Evolutionary conservation across 2,888 invertebrate species (phyloP), one percentile per base, ranked within the genome.

Genomic region (Orgyia antiqua): DNA sequence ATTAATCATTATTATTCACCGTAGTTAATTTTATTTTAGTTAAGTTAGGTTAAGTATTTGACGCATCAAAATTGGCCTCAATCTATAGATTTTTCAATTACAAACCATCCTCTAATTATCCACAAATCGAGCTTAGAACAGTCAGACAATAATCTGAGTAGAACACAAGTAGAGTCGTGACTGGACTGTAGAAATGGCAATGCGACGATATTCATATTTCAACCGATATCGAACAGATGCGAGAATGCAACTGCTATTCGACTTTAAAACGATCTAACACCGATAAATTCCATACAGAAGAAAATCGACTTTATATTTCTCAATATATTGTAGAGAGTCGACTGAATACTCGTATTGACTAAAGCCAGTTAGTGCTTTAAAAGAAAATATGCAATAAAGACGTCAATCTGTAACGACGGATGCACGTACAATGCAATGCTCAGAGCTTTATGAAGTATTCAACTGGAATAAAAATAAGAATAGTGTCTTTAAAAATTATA

Each of bases 121-220:
- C n/a, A n/a, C n/a, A n/a, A n/a, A n/a, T n/a, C n/a, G n/a, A n/a
- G n/a, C n/a, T n/a, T n/a, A n/a, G n/a, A n/a, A n/a, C n/a, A n/a
- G n/a, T n/a, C n/a, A n/a, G n/a, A n/a, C n/a, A n/a, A n/a, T n/a
- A n/a, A n/a, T 29, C 37, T 40, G 29, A 42, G 31, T 39, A 45
- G 48, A 53, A 53, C 51, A 57, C 46, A 50, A 50, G 51, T 45
- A 43, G 53, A 61, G 57, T 59, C 70, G 69, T 70, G 70, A 66
- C 64, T 31, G 39, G 61, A 64, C 55, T 70, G 36, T 48, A 60
- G 46, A 57, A 64, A 57, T 39, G 53, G 33, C 41, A 33, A 40
- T 46, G 51, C 51, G 64, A 68, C 58, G 58, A 69, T 72, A 73
- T 71, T 70, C 70, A 71, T 71, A 71, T 69, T 71, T 72, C 61